Evolutionary conservation across 1,140 invertebrate species (phyloP).

Genomic region (Heliothis subflexa): DNA sequence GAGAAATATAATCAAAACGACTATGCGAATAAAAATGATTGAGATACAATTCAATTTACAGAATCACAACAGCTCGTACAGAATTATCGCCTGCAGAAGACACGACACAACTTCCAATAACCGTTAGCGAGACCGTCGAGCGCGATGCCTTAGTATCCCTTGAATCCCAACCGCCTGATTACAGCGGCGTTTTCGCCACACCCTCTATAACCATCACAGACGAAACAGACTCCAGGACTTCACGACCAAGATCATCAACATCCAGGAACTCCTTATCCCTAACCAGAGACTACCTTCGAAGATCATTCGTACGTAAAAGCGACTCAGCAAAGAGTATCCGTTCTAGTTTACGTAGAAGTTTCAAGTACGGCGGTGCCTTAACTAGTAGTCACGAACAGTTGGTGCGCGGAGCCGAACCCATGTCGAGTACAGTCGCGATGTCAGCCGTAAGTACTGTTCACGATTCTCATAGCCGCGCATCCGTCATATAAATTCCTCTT

Average conservation of each 20-base stretch:
- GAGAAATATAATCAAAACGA: too few relatives aligned
- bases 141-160: conserved; percentile 53
- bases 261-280: conserved; percentile 69
- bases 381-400: conserved; percentile 78
- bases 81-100: conserved; percentile 60
- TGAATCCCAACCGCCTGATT: conserved; percentile 64
- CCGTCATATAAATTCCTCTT: conserved; percentile 69
- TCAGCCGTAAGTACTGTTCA: conserved; percentile 61
- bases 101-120: conserved; percentile 75
- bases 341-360: conserved; percentile 75
- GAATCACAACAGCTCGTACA: conserved; percentile 70
- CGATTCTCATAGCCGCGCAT: conserved; percentile 68
- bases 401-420: conserved; percentile 77
- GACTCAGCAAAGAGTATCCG: conserved; percentile 79
- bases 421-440: conserved; percentile 79
- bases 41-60: conserved; percentile 39
- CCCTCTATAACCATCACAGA: conserved; percentile 65
- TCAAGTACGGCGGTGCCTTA: conserved; percentile 73
- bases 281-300: conserved; percentile 70
- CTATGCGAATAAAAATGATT: too few relatives aligned
- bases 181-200: conserved; percentile 60
- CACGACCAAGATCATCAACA: conserved; percentile 55
- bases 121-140: conserved; percentile 79
- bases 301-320: conserved; percentile 78
- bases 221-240: conserved; percentile 60